Percentiles rank a stretch among this genome's conserved stretches.
phyloP scores from a whole-genome alignment of 2,113 vertebrate genomes.

The Hippocampus comes region DNA sequence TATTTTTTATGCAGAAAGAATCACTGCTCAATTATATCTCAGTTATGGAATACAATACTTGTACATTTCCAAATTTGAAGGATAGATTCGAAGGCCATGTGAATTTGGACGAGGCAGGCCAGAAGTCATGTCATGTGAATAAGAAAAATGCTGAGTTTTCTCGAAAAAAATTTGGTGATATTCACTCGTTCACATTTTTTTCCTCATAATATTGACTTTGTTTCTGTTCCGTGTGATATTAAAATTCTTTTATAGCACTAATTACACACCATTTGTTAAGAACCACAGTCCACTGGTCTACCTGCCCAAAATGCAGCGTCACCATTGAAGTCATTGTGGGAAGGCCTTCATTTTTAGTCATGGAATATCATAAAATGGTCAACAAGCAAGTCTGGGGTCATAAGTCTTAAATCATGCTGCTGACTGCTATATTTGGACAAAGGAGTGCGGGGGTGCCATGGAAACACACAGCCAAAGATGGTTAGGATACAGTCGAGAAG shows the following conservation, averaged over 20 bases:
- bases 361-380: constrained; percentile 1
- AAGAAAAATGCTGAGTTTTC: not conserved
- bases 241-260: not conserved
- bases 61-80: not conserved
- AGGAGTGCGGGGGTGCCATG: constrained; percentile 41
- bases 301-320: not conserved
- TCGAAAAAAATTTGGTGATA: not conserved
- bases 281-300: not conserved
- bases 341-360: not conserved
- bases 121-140: not conserved
- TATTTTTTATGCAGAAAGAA: no score
- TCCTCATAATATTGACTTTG: not conserved
- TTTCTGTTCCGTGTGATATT: not conserved
- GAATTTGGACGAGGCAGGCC: no score
- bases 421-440: constrained; percentile 61
- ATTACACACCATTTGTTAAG: not conserved
- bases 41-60: no score
- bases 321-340: not conserved
- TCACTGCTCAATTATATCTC: no score
- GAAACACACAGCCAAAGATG: constrained; percentile 60
- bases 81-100: no score
- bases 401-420: not conserved
- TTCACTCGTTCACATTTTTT: not conserved
- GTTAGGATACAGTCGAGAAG: constrained; percentile 30
- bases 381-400: constrained; percentile 6